Conservation (phyloP, 2,888 invertebrate species). For the Acleris holmiana region DNA sequence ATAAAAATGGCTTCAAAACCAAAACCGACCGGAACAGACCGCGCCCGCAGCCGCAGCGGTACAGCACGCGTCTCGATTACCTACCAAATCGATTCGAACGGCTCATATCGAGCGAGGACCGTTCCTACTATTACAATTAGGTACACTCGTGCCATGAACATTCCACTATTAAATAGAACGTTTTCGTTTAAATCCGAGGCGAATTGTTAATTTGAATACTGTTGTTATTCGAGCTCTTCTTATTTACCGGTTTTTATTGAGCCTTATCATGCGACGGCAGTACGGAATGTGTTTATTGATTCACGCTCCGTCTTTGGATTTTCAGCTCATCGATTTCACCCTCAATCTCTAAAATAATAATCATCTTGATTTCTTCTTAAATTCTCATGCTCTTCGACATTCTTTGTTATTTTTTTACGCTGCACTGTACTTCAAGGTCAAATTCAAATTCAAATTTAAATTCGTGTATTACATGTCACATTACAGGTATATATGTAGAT, state of each 20-base stretch:
- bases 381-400: neutral
- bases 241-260: slow-evolving; percentile 74
- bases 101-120: slow-evolving; percentile 51
- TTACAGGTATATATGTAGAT: no score
- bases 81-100: slow-evolving; percentile 72
- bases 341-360: slow-evolving; percentile 45
- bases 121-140: slow-evolving; percentile 44
- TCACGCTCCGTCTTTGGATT: slow-evolving; percentile 65
- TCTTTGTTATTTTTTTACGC: slow-evolving; percentile 6
- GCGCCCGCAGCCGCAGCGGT: slow-evolving; percentile 49
- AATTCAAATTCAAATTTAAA: no score
- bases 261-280: slow-evolving; percentile 75
- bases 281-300: slow-evolving; percentile 75
- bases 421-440: neutral
- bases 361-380: slow-evolving; percentile 22
- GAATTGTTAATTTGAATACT: slow-evolving; percentile 81
- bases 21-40: slow-evolving; percentile 69
- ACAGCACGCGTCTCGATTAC: slow-evolving; percentile 73
- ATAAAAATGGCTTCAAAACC: slow-evolving; percentile 52
- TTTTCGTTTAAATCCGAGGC: slow-evolving; percentile 82
- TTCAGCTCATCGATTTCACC: slow-evolving; percentile 63
- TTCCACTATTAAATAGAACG: slow-evolving; percentile 80
- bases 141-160: slow-evolving; percentile 66
- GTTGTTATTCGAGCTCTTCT: slow-evolving; percentile 75
- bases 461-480: no score